Conservation (phyloP, 2,888 invertebrate species). For the Coelinius sp. region DNA sequence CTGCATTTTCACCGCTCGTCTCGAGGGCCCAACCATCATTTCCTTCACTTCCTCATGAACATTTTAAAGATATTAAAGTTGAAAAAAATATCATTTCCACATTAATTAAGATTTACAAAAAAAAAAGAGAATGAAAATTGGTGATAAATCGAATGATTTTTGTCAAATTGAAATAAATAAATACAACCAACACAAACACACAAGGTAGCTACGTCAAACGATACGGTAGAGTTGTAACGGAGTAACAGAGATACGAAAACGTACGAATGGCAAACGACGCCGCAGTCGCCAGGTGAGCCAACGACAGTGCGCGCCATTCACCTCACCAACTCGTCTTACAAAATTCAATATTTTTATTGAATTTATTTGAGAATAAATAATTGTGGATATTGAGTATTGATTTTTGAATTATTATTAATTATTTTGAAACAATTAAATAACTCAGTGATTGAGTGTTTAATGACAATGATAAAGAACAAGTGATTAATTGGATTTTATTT, state of each 20-base stretch:
- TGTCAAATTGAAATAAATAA: not conserved
- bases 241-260: constrained; percentile 37
- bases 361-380: not conserved
- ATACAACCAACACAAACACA: constrained; percentile 35
- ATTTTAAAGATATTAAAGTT: too few relatives aligned
- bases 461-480: not conserved
- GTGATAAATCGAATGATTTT: too few relatives aligned
- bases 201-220: constrained; percentile 34
- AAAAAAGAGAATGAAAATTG: too few relatives aligned
- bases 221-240: constrained; percentile 39
- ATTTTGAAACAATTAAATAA: not conserved
- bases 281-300: constrained; percentile 69
- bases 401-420: too few relatives aligned
- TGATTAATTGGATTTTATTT: not conserved
- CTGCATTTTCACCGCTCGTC: constrained; percentile 48
- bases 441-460: not conserved
- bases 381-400: not conserved
- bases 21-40: too few relatives aligned
- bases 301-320: constrained; percentile 55
- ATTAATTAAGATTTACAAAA: too few relatives aligned
- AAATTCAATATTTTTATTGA: not conserved
- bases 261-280: constrained; percentile 51
- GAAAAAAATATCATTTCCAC: too few relatives aligned
- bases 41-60: not conserved
- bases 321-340: constrained; percentile 17